Evolutionary conservation across 2,113 vertebrate species (phyloP).

Genomic region (Toxotes jaculatrix): DNA sequence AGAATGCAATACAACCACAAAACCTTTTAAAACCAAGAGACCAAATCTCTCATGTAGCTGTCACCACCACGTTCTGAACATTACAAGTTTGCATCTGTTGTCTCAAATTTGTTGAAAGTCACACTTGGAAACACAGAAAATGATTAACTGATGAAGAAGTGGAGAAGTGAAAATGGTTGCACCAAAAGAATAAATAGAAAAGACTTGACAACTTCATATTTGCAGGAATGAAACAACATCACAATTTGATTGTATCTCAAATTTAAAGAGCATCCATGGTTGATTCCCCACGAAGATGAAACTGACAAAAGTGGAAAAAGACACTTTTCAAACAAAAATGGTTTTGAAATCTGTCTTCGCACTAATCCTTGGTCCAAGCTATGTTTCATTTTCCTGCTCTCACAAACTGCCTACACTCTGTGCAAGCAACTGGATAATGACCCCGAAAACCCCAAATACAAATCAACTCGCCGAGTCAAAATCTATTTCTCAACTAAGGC

Average conservation of each 20-base stretch:
- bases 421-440: slow-evolving; percentile 40
- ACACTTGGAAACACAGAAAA: slow-evolving; percentile 8
- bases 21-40: slow-evolving; percentile 27
- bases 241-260: neutral
- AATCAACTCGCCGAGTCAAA: slow-evolving; percentile 55
- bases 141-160: slow-evolving; percentile 9
- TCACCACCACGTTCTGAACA: neutral
- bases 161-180: slow-evolving; percentile 14
- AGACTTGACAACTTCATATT: neutral
- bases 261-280: neutral
- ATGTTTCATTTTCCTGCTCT: slow-evolving; percentile 22
- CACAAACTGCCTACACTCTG: neutral
- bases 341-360: slow-evolving; percentile 28
- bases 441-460: slow-evolving; percentile 41
- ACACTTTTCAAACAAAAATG: neutral
- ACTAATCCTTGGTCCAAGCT: neutral
- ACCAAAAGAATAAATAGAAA: neutral
- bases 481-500: slow-evolving; percentile 36
- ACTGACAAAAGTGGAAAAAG: neutral
- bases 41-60: slow-evolving; percentile 20
- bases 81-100: slow-evolving; percentile 43
- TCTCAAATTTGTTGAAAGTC: slow-evolving; percentile 20
- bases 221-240: slow-evolving; percentile 1
- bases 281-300: slow-evolving; percentile 6
- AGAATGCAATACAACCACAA: slow-evolving; percentile 46